phyloP scores from a whole-genome alignment of 2,888 invertebrate species.

The Pycnomerus fuliginosus region DNA sequence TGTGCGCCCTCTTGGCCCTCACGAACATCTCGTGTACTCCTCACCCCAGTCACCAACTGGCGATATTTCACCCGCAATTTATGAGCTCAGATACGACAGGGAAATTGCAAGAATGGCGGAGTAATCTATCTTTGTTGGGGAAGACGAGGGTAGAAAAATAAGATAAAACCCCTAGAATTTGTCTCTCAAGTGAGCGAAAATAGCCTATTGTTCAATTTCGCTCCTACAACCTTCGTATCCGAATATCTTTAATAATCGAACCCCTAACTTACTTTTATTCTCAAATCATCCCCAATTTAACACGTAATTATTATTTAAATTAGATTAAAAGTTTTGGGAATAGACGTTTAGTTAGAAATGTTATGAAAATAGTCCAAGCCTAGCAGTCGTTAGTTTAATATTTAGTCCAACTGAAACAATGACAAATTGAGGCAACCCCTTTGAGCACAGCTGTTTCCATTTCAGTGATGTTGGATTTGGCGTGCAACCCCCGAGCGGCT shows the following conservation, averaged over 20 bases:
- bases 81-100: conserved; percentile 89
- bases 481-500: conserved; percentile 33
- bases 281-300: too few relatives aligned
- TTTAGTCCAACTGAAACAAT: conserved; percentile 41
- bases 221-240: too few relatives aligned
- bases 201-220: conserved; percentile 49
- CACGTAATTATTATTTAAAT: too few relatives aligned
- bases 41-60: conserved; percentile 51
- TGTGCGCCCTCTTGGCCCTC: conserved; percentile 31
- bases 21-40: conserved; percentile 27
- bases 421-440: conserved; percentile 46
- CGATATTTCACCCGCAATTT: conserved; percentile 84
- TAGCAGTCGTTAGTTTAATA: conserved; percentile 30
- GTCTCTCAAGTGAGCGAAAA: conserved; percentile 52
- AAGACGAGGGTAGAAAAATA: conserved; percentile 56
- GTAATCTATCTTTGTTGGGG: conserved; percentile 83
- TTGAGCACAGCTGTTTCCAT: conserved; percentile 48
- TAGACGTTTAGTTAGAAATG: too few relatives aligned
- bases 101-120: conserved; percentile 91
- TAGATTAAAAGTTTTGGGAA: too few relatives aligned
- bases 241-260: too few relatives aligned
- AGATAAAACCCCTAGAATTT: conserved; percentile 54
- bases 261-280: too few relatives aligned
- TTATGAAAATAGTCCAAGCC: too few relatives aligned
- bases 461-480: conserved; percentile 40